These are phyloP conservation scores for Aspidiotus rigidus DNA, from an alignment of 2,888 invertebrate genomes.

Conservation along the genomic window DNA sequence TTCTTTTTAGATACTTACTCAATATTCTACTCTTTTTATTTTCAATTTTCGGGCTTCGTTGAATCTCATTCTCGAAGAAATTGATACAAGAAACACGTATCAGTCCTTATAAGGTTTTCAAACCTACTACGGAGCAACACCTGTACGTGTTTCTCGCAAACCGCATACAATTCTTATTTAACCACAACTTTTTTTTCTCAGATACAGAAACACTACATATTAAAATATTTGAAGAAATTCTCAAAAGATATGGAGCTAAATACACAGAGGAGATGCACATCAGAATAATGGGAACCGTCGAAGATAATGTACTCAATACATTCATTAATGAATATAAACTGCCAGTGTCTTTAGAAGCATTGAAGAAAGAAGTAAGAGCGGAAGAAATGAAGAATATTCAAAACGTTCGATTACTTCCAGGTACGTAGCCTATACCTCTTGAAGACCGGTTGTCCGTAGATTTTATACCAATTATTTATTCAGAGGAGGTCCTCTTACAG, in stretches of 20 bases:
- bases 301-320: slow-evolving; percentile 5
- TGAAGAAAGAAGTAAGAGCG: neutral
- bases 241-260: slow-evolving; percentile 1
- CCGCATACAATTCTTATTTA: too few relatives aligned
- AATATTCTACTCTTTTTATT: too few relatives aligned
- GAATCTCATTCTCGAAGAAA: too few relatives aligned
- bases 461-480: too few relatives aligned
- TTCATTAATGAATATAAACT: slow-evolving; percentile 10
- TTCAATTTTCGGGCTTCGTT: too few relatives aligned
- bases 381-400: slow-evolving; percentile 7
- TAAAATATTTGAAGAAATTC: neutral
- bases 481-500: too few relatives aligned
- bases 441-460: neutral
- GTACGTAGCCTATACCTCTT: neutral
- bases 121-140: too few relatives aligned
- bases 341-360: slow-evolving; percentile 7
- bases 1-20: too few relatives aligned
- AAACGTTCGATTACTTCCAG: slow-evolving; percentile 15
- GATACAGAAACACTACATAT: slow-evolving; percentile 5
- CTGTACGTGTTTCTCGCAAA: too few relatives aligned
- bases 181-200: neutral
- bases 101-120: too few relatives aligned
- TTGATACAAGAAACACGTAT: too few relatives aligned
- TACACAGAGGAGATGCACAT: slow-evolving; percentile 5
- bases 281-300: slow-evolving; percentile 9